Conservation (phyloP, 2,797 vertebrate genomes). For the Phataginus tricuspis region DNA sequence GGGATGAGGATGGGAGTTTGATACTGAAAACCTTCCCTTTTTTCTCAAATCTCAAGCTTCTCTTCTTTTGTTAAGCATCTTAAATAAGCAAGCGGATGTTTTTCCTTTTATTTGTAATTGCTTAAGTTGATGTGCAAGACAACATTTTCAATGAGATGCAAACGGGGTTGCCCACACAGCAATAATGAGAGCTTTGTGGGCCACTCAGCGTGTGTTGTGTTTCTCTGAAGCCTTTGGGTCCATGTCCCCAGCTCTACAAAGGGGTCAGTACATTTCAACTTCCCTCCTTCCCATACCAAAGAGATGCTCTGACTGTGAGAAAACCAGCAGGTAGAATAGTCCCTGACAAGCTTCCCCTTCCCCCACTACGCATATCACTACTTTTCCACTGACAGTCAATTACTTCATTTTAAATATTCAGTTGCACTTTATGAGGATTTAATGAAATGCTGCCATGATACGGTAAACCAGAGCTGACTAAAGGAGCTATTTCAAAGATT, state of each 20-base stretch:
- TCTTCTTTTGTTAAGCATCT: conserved; percentile 57
- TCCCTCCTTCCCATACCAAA: conserved; percentile 46
- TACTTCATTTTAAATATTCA: conserved; percentile 74
- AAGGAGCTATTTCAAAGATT: conserved; percentile 80
- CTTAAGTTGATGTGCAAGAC: conserved; percentile 67
- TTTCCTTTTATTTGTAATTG: conserved; percentile 77
- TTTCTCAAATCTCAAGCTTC: conserved; percentile 61
- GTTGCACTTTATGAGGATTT: conserved; percentile 74
- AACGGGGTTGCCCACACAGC: conserved; percentile 41
- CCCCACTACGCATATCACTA: conserved; percentile 43
- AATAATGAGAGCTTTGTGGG: conserved; percentile 68
- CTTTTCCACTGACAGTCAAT: conserved; percentile 59
- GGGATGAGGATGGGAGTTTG: background rate
- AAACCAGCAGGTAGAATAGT: conserved; percentile 63
- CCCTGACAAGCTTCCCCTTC: conserved; percentile 19
- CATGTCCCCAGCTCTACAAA: conserved; percentile 56
- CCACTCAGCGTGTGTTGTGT: conserved; percentile 52
- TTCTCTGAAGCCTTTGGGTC: conserved; percentile 54
- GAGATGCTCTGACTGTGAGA: conserved; percentile 63
- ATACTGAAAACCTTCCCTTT: conserved; percentile 51
- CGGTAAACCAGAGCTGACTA: conserved; percentile 60
- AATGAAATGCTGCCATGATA: conserved; percentile 80
- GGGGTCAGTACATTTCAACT: conserved; percentile 50
- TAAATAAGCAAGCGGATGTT: conserved; percentile 67
- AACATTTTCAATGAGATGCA: conserved; percentile 64